Evolutionary conservation across 2,888 invertebrate genomes (phyloP).

Genomic region (Eugnorisma glareosa): DNA sequence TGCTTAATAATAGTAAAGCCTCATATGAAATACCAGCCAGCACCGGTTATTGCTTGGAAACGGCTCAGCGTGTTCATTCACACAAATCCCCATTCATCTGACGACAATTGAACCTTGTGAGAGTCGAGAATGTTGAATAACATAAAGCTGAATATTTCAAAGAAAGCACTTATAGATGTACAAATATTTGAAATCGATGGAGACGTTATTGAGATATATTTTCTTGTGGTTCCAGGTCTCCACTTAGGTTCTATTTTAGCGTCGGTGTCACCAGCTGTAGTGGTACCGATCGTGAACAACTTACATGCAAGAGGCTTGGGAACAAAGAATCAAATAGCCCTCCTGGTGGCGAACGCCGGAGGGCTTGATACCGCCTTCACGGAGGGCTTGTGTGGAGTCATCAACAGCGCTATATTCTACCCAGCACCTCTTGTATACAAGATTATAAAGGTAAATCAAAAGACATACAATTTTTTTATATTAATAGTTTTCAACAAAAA

Average conservation of each 20-base stretch:
- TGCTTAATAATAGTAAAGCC: slow-evolving; percentile 46
- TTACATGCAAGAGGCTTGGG: slow-evolving; percentile 96
- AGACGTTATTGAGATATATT: slow-evolving; percentile 11
- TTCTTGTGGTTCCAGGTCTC: slow-evolving; percentile 86
- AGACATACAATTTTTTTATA: slow-evolving; percentile 6
- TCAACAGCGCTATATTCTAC: slow-evolving; percentile 96
- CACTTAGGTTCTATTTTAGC: slow-evolving; percentile 96
- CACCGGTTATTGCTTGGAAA: slow-evolving; percentile 59
- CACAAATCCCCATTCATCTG: slow-evolving; percentile 64
- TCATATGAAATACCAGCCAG: slow-evolving; percentile 48
- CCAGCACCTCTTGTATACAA: slow-evolving; percentile 92
- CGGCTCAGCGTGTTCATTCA: slow-evolving; percentile 65
- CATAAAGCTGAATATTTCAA: slow-evolving; percentile 57
- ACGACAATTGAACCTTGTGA: slow-evolving; percentile 59
- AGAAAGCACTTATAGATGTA: slow-evolving; percentile 28
- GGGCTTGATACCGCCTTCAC: slow-evolving; percentile 98
- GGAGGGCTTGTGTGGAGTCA: slow-evolving; percentile 97
- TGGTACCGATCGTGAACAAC: slow-evolving; percentile 96
- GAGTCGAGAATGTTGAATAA: slow-evolving; percentile 59
- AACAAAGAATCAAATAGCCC: slow-evolving; percentile 97
- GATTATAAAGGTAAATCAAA: slow-evolving; percentile 81
- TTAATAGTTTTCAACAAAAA: slow-evolving; percentile 19
- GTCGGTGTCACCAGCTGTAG: slow-evolving; percentile 98
- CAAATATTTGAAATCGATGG: slow-evolving; percentile 45
- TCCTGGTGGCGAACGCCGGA: slow-evolving; percentile 97